Percentiles rank a stretch among this genome's conserved stretches.
phyloP scores from a whole-genome alignment of 2,797 vertebrate species.

The Rousettus madagascariensis region DNA sequence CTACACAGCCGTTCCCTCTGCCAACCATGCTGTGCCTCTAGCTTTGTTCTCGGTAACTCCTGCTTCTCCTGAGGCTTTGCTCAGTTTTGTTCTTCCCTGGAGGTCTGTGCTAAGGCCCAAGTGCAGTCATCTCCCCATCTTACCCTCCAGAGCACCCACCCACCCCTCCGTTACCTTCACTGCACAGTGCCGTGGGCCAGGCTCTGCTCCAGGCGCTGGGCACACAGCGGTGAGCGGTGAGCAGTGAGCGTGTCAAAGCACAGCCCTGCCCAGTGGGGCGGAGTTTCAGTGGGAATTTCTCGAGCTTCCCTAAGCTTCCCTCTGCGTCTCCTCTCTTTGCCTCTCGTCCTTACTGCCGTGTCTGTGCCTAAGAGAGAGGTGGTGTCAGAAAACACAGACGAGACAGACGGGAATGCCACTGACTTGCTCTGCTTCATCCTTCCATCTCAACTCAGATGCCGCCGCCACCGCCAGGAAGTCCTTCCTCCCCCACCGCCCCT shows the following conservation, averaged over 20 bases:
- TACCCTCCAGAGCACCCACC: background rate
- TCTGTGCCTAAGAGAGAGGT: background rate
- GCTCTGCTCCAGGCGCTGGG: background rate
- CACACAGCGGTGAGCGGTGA: fast-evolving
- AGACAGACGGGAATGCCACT: background rate
- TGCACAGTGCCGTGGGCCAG: background rate
- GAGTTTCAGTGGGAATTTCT: background rate
- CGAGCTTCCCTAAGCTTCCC: background rate
- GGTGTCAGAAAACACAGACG: background rate
- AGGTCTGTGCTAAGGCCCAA: background rate
- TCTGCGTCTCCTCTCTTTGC: background rate
- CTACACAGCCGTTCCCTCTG: background rate
- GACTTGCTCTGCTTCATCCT: background rate
- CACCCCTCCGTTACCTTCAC: no score
- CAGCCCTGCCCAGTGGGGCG: background rate
- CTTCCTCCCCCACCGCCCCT: background rate
- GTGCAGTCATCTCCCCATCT: background rate
- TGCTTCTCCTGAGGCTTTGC: background rate
- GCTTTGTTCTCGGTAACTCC: background rate
- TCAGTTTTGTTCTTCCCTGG: background rate
- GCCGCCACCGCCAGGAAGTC: background rate
- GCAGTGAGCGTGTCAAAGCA: background rate
- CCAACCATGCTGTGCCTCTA: background rate
- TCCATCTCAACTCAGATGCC: background rate
- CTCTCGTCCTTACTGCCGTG: background rate